These are phyloP conservation scores for Drosophila yakuba DNA, from an alignment of 1,140 invertebrate genomes.

Conservation along the genomic window DNA sequence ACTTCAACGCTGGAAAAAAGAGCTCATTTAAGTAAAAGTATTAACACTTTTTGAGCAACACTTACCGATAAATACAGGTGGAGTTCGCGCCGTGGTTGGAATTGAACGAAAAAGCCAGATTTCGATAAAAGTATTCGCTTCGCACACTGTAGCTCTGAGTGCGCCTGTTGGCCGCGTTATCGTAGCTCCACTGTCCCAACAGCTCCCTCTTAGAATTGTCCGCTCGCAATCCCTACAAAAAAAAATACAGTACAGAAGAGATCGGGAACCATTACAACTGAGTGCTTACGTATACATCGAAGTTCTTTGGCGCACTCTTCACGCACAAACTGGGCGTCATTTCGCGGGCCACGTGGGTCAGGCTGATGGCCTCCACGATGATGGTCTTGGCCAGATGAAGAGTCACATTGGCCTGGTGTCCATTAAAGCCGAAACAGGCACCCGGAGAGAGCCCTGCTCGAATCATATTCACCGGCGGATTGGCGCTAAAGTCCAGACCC, in stretches of 20 bases:
- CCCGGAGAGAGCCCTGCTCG: constrained; percentile 52
- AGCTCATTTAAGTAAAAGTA: background rate
- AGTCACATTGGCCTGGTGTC: constrained; percentile 35
- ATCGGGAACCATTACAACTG: no score
- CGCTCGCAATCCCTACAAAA: constrained; percentile 24
- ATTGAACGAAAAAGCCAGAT: constrained; percentile 34
- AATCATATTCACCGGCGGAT: constrained; percentile 72
- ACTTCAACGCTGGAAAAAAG: constrained; percentile 46
- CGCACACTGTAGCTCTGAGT: constrained; percentile 37
- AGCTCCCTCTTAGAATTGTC: constrained; percentile 1
- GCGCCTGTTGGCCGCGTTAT: constrained; percentile 35
- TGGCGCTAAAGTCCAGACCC: constrained; percentile 63
- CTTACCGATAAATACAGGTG: constrained; percentile 65
- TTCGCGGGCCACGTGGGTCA: constrained; percentile 63
- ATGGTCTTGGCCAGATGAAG: constrained; percentile 58
- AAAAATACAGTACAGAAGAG: background rate
- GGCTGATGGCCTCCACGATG: constrained; percentile 47
- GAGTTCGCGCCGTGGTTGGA: constrained; percentile 61
- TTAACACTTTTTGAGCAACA: background rate
- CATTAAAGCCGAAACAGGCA: constrained; percentile 64
- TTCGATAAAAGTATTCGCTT: background rate
- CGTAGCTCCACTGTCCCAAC: constrained; percentile 35
- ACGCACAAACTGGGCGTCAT: constrained; percentile 51
- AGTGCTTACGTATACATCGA: constrained; percentile 60
- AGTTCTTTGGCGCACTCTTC: constrained; percentile 70